phyloP scores from a whole-genome alignment of 2,797 vertebrate genomes.

The Epinephelus awoara region DNA sequence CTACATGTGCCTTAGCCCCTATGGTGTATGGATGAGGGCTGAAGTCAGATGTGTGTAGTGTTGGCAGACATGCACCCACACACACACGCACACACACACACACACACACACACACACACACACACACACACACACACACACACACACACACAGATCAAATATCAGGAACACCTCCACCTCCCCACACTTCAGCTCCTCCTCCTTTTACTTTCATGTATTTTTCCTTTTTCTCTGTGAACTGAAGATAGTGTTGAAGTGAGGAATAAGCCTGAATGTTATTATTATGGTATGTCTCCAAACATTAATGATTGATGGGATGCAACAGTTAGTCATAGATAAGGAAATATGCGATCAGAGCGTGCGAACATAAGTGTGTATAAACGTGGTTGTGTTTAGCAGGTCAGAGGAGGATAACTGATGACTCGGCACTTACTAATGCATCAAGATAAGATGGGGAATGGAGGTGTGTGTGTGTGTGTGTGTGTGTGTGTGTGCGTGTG shows the following conservation, averaged over 20 bases:
- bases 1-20: background rate
- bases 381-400: slow-evolving; percentile 42
- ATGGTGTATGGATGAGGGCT: slow-evolving; percentile 13
- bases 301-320: slow-evolving; percentile 21
- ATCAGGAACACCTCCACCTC: slow-evolving; percentile 12
- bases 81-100: too few relatives aligned
- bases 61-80: background rate
- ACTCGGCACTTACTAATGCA: slow-evolving; percentile 76
- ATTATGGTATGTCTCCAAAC: background rate
- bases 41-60: slow-evolving; percentile 18
- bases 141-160: slow-evolving; percentile 42
- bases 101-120: too few relatives aligned
- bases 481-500: background rate
- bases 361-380: slow-evolving; percentile 8
- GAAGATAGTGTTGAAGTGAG: background rate
- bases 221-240: background rate
- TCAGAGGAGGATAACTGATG: slow-evolving; percentile 67
- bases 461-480: background rate
- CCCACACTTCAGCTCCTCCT: background rate
- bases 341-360: slow-evolving; percentile 6
- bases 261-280: background rate
- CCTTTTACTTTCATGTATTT: too few relatives aligned
- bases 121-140: slow-evolving; percentile 3
- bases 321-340: slow-evolving; percentile 20
- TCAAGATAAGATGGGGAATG: slow-evolving; percentile 43